Evolutionary conservation across 2,888 invertebrate species (phyloP).

Genomic region (Pristionchus exspectatus): DNA sequence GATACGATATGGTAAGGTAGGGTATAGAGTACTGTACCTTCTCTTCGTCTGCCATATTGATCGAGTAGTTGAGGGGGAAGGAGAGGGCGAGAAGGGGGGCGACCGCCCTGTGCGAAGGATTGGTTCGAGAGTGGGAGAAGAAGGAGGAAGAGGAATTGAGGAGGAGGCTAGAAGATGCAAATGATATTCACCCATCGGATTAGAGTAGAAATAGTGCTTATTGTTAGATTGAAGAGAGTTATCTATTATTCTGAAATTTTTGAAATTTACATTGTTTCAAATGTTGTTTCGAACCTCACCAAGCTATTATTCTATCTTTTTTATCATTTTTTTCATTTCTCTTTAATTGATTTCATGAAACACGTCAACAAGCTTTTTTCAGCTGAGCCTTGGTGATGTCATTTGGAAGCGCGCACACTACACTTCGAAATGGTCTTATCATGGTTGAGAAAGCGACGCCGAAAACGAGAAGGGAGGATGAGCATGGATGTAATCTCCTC

Average conservation of each 20-base stretch:
- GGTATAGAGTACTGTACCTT: background rate
- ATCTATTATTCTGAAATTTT: background rate
- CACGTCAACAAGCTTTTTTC: too few species aligned
- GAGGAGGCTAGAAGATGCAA: background rate
- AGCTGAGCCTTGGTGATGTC: too few species aligned
- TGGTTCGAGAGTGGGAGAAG: background rate
- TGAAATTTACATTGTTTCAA: too few species aligned
- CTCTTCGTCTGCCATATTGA: slow-evolving; percentile 13
- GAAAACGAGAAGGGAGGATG: too few species aligned
- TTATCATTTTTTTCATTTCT: too few species aligned
- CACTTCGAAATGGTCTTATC: too few species aligned
- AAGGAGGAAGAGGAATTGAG: background rate
- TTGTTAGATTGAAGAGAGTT: background rate
- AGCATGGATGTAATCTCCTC: too few species aligned
- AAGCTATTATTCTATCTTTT: too few species aligned
- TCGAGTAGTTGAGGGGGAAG: background rate
- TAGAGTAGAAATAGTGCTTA: background rate
- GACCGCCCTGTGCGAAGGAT: background rate
- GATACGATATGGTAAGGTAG: background rate
- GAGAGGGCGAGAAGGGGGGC: background rate
- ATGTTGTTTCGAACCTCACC: too few species aligned
- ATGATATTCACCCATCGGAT: background rate
- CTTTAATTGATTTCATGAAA: too few species aligned
- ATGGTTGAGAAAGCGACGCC: too few species aligned
- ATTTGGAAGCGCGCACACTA: too few species aligned